Evolutionary conservation across 2,797 vertebrate species (phyloP).

Genomic region (Trematomus bernacchii): DNA sequence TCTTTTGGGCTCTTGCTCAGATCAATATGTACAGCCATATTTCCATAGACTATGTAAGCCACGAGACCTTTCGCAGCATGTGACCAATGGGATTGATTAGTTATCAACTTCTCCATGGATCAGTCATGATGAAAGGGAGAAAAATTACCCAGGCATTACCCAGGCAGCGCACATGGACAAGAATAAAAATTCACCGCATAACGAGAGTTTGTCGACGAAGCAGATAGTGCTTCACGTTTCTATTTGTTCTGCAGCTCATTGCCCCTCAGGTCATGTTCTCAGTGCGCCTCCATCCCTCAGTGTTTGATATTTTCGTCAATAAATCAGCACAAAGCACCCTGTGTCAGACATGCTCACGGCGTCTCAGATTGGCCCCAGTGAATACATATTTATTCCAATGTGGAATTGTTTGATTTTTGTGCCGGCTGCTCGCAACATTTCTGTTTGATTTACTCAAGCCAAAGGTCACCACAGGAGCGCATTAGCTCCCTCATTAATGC

Average conservation of each 20-base stretch:
- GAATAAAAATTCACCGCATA: constrained; percentile 72
- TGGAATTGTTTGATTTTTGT: constrained; percentile 79
- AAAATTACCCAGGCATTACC: constrained; percentile 69
- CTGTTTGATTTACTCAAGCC: constrained; percentile 77
- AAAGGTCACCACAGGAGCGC: constrained; percentile 73
- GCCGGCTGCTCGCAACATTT: constrained; percentile 63
- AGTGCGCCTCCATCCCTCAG: constrained; percentile 78
- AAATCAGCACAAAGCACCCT: constrained; percentile 80
- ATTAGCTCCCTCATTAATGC: constrained; percentile 65
- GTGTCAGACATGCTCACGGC: constrained; percentile 79
- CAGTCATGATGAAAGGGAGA: constrained; percentile 56
- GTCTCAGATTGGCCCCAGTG: constrained; percentile 68
- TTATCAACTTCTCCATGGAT: constrained; percentile 71
- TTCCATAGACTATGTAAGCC: constrained; percentile 63
- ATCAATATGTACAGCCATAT: constrained; percentile 67
- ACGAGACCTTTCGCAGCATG: constrained; percentile 57
- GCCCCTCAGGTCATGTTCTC: constrained; percentile 82
- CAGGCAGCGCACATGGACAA: constrained; percentile 59
- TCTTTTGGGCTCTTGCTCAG: constrained; percentile 9
- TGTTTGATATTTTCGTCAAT: constrained; percentile 86
- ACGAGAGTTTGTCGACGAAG: constrained; percentile 66
- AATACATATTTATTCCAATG: constrained; percentile 83
- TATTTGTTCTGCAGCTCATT: constrained; percentile 84
- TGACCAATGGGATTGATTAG: constrained; percentile 75
- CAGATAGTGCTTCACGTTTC: constrained; percentile 78